Percentiles rank a stretch among this genome's conserved stretches.
phyloP scores from a whole-genome alignment of 2,113 vertebrate genomes.

The Sinocyclocheilus rhinocerous region DNA sequence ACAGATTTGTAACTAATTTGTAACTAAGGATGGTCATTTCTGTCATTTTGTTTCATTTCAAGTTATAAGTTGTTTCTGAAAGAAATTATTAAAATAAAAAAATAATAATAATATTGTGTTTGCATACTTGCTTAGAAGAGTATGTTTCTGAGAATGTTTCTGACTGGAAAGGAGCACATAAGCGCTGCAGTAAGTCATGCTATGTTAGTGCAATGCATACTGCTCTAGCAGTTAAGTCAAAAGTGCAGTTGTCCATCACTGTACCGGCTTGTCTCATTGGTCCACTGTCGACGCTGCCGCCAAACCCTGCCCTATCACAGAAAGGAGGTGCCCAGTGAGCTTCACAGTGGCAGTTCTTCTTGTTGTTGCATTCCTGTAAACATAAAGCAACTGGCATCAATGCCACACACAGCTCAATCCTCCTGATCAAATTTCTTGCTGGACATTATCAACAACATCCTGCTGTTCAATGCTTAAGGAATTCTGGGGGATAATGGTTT shows the following conservation, averaged over 20 bases:
- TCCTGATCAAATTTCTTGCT: background rate
- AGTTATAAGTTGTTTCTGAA: background rate
- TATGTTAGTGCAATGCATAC: background rate
- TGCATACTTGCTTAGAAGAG: background rate
- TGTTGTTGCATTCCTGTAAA: conserved; percentile 94
- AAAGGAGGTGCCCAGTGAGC: conserved; percentile 90
- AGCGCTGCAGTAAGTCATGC: background rate
- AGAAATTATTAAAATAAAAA: background rate
- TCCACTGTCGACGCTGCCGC: conserved; percentile 93
- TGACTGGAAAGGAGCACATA: background rate
- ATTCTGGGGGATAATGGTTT: background rate
- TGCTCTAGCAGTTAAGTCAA: background rate
- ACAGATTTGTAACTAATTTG: background rate
- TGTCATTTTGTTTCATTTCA: background rate
- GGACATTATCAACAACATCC: conserved; percentile 6
- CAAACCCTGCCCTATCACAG: conserved; percentile 89
- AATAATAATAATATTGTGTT: background rate
- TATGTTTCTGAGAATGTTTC: background rate
- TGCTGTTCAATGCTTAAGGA: background rate
- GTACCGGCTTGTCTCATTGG: conserved; percentile 87
- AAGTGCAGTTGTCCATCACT: background rate
- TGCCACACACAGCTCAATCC: background rate
- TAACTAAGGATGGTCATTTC: background rate
- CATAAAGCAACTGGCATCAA: background rate
- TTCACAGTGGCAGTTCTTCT: conserved; percentile 97